Conservation (phyloP, 2,888 invertebrate genomes). For the Myopa testacea region DNA sequence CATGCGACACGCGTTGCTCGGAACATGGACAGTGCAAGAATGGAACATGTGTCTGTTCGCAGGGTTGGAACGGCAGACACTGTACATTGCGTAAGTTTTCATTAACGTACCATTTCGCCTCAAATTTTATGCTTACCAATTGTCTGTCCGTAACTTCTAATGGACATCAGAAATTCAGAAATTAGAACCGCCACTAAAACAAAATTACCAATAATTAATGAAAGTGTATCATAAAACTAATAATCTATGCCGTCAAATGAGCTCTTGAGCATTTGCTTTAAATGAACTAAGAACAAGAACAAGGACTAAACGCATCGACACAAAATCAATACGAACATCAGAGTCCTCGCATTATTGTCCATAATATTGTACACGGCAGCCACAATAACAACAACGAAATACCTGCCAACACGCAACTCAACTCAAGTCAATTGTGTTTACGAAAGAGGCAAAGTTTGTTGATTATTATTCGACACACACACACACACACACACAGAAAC, state of each 20-base stretch:
- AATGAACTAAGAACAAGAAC: background rate
- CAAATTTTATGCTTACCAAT: no score
- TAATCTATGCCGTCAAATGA: no score
- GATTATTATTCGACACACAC: background rate
- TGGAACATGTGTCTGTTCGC: constrained; percentile 96
- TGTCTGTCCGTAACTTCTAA: no score
- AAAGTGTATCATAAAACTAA: background rate
- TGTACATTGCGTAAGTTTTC: constrained; percentile 91
- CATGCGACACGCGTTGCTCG: constrained; percentile 91
- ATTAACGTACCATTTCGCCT: background rate
- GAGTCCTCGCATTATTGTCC: background rate
- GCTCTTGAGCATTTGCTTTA: no score
- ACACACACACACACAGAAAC: background rate
- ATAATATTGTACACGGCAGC: no score
- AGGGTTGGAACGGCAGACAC: constrained; percentile 98
- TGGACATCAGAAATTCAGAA: no score
- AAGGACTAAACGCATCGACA: constrained; percentile 1
- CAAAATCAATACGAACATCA: background rate
- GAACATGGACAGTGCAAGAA: constrained; percentile 97
- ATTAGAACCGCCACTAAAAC: no score
- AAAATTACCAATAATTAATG: background rate
- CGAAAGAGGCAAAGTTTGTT: constrained; percentile 21
- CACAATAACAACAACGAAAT: constrained; percentile 15
- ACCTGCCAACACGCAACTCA: background rate
- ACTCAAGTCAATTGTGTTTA: constrained; percentile 17